Base-by-base conservation (phyloP, 2,113 vertebrate genomes). In the Platysternon megacephalum region DNA sequence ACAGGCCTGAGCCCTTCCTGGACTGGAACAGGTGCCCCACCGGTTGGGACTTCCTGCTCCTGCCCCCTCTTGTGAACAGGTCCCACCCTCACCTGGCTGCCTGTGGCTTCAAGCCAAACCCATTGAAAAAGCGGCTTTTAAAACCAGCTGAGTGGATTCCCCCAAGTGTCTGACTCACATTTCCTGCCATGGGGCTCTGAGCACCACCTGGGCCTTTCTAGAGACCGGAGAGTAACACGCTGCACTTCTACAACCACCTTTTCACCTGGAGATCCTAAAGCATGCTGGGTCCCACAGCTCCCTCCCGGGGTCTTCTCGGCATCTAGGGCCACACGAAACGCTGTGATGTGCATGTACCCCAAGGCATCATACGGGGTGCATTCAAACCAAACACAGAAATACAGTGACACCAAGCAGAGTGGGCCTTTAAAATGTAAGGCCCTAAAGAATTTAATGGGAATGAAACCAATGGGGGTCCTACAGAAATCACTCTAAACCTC, bases 171-270 rank as follows among this genome's bases (percentile, higher is more conserved):
- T 76, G 74, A 44, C 74, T 76, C 68, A 72, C 65, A 72, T 39
- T 72, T 72, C 65, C 46, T 0, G 28, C 2, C 1, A 58, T 2
- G 53, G 65, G 78, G 42, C 76, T 1, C 0, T 19, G 1, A 12
- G 56, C 7, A 3, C 0, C 22, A 9, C 22, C 49, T 6, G 58
- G 65, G 1, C 58, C 1, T 0, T 1, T 55, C 0, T 2, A 55
- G 76, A 58, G 61, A 55, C 9, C 14, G 29, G 76, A 81, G 29
- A 1, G 0, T 0, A 0, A 46, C 17, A n/a, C 26, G 26, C 24
- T 3, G 42, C 0, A 0, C 26, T 1, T 44, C 26, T 9, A 11
- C 8, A 35, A 8, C 49, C 82, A 2, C 44, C 72, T 74, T 42
- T 39, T 74, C 17, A 74, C 10, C 21, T 74, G 21, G 42, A 76